Evolutionary conservation across 2,888 invertebrate species (phyloP), one percentile per base, ranked within the genome.

Genomic region (Cantharis flavilabris): DNA sequence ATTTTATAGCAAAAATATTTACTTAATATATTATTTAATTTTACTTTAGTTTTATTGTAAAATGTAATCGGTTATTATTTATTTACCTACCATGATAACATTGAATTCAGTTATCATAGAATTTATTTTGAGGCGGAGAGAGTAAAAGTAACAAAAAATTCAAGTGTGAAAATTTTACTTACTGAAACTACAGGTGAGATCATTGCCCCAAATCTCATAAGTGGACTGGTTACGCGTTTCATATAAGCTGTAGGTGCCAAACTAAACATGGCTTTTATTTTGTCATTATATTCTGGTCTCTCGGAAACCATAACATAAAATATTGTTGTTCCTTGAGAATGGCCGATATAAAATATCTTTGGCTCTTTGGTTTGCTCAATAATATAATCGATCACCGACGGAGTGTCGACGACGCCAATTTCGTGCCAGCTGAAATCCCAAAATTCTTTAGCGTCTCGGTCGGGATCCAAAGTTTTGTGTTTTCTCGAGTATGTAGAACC

Each of bases 381-480:
- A n/a, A 92, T 89, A 83, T 92, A 92, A 84, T 96, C 93, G 63
- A 97, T 92, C 89, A 93, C 93, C 0, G 94, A 91, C 0, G 96
- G 95, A 49, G 97, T 85, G 87, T 97, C 97, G 79, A 89, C 91
- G 73, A 90, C 87, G 0, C 93, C 95, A 86, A 96, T 94, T 84
- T 95, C 93, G 84, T 96, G 94, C 93, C 94, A 97, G 73, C 95
- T 95, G 64, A 83, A 83, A 65, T 82, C 78, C 82, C 82, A 83
- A 75, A 83, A 83, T 70, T 80, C 76, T 10, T 62, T 33, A 3
- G 76, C 26, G 33, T 78, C 71, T 62, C 67, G 23, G 23, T 20
- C 71, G 7, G 72, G 69, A 69, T 75, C 49, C 11, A 85, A 83
- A 9, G 85, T 87, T 10, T 86, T 84, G 83, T 93, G 92, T 14